Evolutionary conservation across 2,113 vertebrate species (phyloP).

Genomic region (Scomber colias): DNA sequence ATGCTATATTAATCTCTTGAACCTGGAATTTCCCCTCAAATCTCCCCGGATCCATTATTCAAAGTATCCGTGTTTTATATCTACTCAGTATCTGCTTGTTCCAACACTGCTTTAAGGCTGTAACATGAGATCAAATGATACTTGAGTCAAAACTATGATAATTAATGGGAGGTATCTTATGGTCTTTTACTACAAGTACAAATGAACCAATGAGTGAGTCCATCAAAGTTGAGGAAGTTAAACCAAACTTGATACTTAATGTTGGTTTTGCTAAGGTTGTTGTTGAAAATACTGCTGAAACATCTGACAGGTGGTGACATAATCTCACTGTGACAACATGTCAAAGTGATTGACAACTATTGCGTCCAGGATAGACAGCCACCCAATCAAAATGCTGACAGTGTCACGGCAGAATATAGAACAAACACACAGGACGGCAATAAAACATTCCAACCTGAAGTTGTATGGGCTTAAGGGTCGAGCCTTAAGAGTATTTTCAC

Average conservation of each 20-base stretch:
- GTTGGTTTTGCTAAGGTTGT: not conserved
- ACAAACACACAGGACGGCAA: not conserved
- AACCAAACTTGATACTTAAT: not conserved
- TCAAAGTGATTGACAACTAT: conserved; percentile 4
- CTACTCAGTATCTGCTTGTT: not conserved
- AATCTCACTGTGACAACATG: conserved; percentile 1
- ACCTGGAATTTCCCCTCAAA: conserved; percentile 5
- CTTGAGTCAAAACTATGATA: too few relatives aligned
- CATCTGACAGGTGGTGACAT: conserved; percentile 9
- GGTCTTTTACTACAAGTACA: not conserved
- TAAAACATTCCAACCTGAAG: too few relatives aligned
- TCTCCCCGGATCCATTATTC: too few relatives aligned
- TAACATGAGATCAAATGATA: not conserved
- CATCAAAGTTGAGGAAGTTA: not conserved
- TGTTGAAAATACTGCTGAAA: conserved; percentile 8
- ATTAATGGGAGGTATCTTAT: too few relatives aligned
- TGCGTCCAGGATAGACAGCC: not conserved
- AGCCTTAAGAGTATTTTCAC: not conserved
- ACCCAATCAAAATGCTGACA: conserved; percentile 2
- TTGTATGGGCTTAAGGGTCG: not conserved
- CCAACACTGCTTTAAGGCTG: not conserved
- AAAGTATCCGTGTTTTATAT: not conserved
- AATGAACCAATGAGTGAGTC: not conserved
- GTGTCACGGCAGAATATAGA: not conserved
- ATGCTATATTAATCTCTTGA: not conserved